Evolutionary conservation across 2,888 invertebrate genomes (phyloP).

Genomic region (Malachius bipustulatus): DNA sequence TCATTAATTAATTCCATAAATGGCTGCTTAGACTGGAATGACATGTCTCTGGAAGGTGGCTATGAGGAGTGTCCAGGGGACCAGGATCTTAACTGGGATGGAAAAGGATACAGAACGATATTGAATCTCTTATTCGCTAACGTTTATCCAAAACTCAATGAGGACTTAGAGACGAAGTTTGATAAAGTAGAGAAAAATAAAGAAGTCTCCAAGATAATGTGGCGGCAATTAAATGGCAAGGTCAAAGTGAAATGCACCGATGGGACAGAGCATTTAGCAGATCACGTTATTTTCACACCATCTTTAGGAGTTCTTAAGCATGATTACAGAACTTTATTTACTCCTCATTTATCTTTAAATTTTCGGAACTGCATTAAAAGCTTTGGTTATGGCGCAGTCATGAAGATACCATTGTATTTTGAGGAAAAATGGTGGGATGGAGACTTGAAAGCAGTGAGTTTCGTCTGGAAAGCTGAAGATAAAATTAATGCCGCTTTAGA

Average conservation of each 20-base stretch:
- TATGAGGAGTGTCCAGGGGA: constrained; percentile 59
- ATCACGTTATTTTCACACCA: constrained; percentile 36
- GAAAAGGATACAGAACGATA: constrained; percentile 52
- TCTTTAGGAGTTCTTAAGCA: constrained; percentile 51
- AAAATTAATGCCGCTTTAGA: too few relatives aligned
- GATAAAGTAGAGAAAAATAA: constrained; percentile 23
- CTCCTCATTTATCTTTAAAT: too few relatives aligned
- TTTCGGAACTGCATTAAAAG: too few relatives aligned
- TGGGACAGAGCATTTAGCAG: constrained; percentile 40
- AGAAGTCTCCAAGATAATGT: constrained; percentile 20
- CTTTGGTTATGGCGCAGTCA: constrained; percentile 48
- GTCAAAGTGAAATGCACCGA: constrained; percentile 35
- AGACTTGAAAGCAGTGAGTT: too few relatives aligned
- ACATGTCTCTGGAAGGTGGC: constrained; percentile 54
- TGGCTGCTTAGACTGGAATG: constrained; percentile 49
- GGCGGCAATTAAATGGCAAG: constrained; percentile 11
- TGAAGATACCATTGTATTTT: constrained; percentile 52
- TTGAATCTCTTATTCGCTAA: constrained; percentile 47
- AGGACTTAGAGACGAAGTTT: constrained; percentile 20
- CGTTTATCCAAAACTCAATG: constrained; percentile 23
- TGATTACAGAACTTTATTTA: constrained; percentile 29
- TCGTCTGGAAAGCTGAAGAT: too few relatives aligned
- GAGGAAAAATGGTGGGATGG: too few relatives aligned
- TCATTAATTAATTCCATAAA: constrained; percentile 20
- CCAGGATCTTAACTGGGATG: constrained; percentile 57